Evolutionary conservation across 2,888 invertebrate species (phyloP).

Genomic region (Quadriops clusia): DNA sequence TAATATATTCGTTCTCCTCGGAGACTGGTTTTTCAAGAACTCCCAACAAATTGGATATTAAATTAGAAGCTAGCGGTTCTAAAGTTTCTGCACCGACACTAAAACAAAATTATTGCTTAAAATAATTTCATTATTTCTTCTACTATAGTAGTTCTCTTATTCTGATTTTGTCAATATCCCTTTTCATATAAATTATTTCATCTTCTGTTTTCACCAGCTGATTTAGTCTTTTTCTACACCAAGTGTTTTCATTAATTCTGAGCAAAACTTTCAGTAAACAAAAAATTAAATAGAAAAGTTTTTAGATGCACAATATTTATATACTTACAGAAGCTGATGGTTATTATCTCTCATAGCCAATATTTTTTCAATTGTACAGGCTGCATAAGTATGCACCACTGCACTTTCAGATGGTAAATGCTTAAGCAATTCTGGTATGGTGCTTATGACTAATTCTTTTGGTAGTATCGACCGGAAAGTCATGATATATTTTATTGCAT

Average conservation of each 20-base stretch:
- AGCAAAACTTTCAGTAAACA: too few species aligned
- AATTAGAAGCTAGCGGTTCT: conserved; percentile 51
- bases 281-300: conserved; percentile 3
- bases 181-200: too few species aligned
- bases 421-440: conserved; percentile 67
- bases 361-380: conserved; percentile 82
- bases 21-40: conserved; percentile 62
- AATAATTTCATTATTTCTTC: too few species aligned
- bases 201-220: too few species aligned
- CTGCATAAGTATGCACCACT: conserved; percentile 92
- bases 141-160: too few species aligned
- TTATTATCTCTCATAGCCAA: conserved; percentile 54
- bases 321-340: conserved; percentile 41
- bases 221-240: too few species aligned
- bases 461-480: conserved; percentile 87
- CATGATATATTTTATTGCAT: conserved; percentile 92
- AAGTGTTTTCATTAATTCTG: too few species aligned
- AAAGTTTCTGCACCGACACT: conserved; percentile 52
- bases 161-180: too few species aligned
- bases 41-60: conserved; percentile 66
- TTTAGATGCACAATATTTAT: conserved; percentile 2
- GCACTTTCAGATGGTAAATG: conserved; percentile 65
- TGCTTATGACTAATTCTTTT: conserved; percentile 57
- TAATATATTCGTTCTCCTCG: conserved; percentile 92
- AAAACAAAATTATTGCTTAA: conserved; percentile 20